Evolutionary conservation across 2,113 vertebrate species (phyloP), one percentile per base, ranked within the genome.

Genomic region (Atlantisia rogersi): DNA sequence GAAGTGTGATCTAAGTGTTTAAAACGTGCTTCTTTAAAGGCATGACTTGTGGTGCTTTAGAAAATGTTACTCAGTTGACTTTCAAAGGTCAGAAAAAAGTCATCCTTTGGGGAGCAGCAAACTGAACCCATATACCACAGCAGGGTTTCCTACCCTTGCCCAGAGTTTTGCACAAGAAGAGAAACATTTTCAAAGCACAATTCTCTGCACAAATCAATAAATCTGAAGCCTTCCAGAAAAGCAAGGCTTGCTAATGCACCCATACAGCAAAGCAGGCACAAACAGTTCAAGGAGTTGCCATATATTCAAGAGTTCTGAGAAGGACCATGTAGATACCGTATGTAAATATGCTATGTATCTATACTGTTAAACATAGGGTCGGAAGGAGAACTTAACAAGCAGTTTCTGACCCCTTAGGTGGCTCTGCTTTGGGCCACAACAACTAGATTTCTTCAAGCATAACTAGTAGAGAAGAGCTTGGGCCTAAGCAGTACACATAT

Each of bases 1-100:
- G 28, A 94, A 88, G 56, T 2, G 4, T 24, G 42, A 90, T 40
- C 18, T 35, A 90, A 91, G 56, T 28, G 52, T n/a, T 74, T 74
- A 70, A 93, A 86, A 81, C 26, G 48, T 16, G 10, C 31, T 64
- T 88, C 60, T 94, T 88, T 79, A 91, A 92, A 94, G 24, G 31
- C 88, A 86, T 70, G 93, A 96, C 86, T 95, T 93, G 83, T 69
- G 86, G 92, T 78, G 76, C 86, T 92, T 94, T 15, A 69, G 58
- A 93, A 95, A 97, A 92, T 82, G 80, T 82, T 95, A 75, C 29
- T 35, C 31, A 16, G 76, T 78, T 69, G 24, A 94, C 31, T 93
- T 97, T 88, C 76, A 92, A 93, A 96, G 69, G 80, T 93, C 88
- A 96, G 44, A 95, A 90, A 39, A 93, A 92, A 94, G 83, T 71